Base-by-base conservation (phyloP, 2,888 invertebrate genomes). In the Calliopum simillimum region DNA sequence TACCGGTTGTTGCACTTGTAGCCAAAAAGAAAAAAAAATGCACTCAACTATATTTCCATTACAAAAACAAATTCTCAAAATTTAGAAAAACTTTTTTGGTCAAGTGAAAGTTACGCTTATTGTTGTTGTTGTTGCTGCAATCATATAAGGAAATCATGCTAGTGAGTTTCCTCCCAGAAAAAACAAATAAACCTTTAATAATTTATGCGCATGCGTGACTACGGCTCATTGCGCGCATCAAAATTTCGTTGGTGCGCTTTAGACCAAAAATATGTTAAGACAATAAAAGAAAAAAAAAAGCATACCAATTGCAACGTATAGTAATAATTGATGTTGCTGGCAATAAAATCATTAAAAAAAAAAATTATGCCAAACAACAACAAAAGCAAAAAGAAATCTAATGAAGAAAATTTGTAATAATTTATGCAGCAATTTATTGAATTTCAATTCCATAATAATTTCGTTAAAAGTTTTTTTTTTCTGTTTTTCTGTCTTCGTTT, bases 81-180 rank as follows among this genome's bases (percentile, higher is more conserved):
- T 33, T 33, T 8, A 33, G 33, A 33, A 33, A 33, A 33, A 1
- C 16, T 14, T 11, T 51, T 51, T 51, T 51, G 51, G 51, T 51
- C 51, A 51, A 51, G 51, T 51, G 51, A 51, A 51, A 51, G 51
- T 51, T 51, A 16, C 16, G 21, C 16, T 51, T 19, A 21, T 51
- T 51, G 51, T 51, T 19, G 51, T 51, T n/a, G 51, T 58, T 33
- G 23, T 58, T 58, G 58, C 12, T 58, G 58, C n/a, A 23, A 23
- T 58, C 23, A n/a, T 21, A 58, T 58, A 33, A 58, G 58, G 58
- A 58, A 58, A 58, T 25, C 19, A 58, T 25, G 19, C 58, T n/a
- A 58, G 58, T 13, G 13, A 49, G 33, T 33, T n/a, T 14, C 51
- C 51, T 19, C 51, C 51, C 16, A 51, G 21, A 51, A 21, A 51